phyloP scores from a whole-genome alignment of 2,113 vertebrate genomes.

The Atherinomorus stipes region DNA sequence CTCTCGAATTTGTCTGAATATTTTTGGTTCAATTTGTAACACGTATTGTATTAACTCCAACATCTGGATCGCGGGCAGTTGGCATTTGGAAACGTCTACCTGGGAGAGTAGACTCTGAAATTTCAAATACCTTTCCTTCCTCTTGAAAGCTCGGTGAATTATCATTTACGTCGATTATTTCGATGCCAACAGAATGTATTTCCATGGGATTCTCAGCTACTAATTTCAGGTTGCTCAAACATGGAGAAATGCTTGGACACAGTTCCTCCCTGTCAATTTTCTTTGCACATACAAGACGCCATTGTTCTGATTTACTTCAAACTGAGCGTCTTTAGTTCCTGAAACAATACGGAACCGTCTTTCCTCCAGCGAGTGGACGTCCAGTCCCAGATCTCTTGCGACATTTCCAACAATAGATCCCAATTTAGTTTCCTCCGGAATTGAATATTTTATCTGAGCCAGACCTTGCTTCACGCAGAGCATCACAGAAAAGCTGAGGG shows the following conservation, averaged over 20 bases:
- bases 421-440: slow-evolving; percentile 73
- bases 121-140: slow-evolving; percentile 64
- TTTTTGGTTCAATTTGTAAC: slow-evolving; percentile 74
- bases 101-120: slow-evolving; percentile 21
- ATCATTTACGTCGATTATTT: slow-evolving; percentile 77
- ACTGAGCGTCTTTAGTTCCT: slow-evolving; percentile 56
- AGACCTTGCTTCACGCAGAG: slow-evolving; percentile 41
- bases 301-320: slow-evolving; percentile 74
- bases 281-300: slow-evolving; percentile 66
- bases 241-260: slow-evolving; percentile 56
- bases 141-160: slow-evolving; percentile 71
- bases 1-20: slow-evolving; percentile 69
- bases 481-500: slow-evolving; percentile 46
- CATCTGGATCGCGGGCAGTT: slow-evolving; percentile 66
- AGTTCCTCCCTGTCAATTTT: slow-evolving; percentile 75
- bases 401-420: slow-evolving; percentile 78
- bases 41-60: slow-evolving; percentile 53
- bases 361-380: slow-evolving; percentile 59
- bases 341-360: slow-evolving; percentile 76
- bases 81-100: slow-evolving; percentile 72
- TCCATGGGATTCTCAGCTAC: slow-evolving; percentile 77
- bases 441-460: slow-evolving; percentile 78
- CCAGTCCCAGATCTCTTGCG: slow-evolving; percentile 79
- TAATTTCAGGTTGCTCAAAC: slow-evolving; percentile 72
- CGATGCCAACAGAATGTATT: slow-evolving; percentile 75